Percentiles rank a stretch among this genome's conserved stretches.
Conservation (phyloP, 2,113 vertebrate species). For the human (Homo sapiens) region GRCh38 chr13:50894001-50894500, state of each 20-base stretch:
- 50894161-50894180: neutral
- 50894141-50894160: constrained; percentile 31
- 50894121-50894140: constrained; percentile 67
- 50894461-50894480: too few species aligned
- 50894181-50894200: neutral
- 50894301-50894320: too few species aligned
- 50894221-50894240: neutral
- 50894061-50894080: constrained; percentile 28
- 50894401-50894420: too few species aligned
- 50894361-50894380: too few species aligned
- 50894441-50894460: too few species aligned
- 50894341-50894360: too few species aligned
- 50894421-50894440: too few species aligned
- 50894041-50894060: neutral
- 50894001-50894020: neutral
- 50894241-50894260: neutral
- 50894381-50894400: too few species aligned
- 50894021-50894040: constrained; percentile 45
- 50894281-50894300: too few species aligned
- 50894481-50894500: too few species aligned
- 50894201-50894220: neutral
- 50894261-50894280: neutral
- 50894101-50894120: constrained; percentile 63
- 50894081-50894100: constrained; percentile 62
- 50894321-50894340: too few species aligned